phyloP scores from a whole-genome alignment of 2,113 vertebrate species.

The Propithecus coquereli region DNA sequence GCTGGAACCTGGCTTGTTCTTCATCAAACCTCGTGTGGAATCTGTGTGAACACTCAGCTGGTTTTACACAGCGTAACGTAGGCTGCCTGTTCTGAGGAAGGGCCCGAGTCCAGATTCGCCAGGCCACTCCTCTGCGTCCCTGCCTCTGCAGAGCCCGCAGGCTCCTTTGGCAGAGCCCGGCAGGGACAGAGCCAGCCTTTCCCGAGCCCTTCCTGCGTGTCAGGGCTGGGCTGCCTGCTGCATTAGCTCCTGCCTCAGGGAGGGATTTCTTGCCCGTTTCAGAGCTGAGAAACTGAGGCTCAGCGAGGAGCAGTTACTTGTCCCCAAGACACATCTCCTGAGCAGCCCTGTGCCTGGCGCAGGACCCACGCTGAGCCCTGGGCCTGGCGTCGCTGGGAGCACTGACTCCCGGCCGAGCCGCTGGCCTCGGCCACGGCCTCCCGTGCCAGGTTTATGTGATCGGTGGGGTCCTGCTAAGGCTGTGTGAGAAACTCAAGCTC shows the following conservation, averaged over 20 bases:
- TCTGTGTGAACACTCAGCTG: background rate
- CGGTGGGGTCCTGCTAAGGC: background rate
- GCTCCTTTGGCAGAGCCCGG: background rate
- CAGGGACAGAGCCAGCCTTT: background rate
- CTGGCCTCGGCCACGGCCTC: background rate
- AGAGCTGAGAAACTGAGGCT: background rate
- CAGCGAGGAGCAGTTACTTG: background rate
- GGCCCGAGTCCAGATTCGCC: background rate
- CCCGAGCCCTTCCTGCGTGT: background rate
- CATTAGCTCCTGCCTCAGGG: background rate
- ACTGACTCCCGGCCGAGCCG: background rate
- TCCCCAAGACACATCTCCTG: background rate
- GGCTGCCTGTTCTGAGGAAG: background rate
- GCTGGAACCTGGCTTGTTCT: background rate
- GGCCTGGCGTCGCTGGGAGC: background rate
- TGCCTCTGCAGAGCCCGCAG: background rate
- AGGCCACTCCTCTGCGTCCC: background rate
- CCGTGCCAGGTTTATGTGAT: background rate
- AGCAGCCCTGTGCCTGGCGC: background rate
- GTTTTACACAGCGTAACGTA: background rate
- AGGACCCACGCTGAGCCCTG: background rate
- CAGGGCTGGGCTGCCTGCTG: background rate
- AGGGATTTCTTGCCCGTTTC: background rate
- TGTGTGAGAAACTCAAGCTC: background rate
- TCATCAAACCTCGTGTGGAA: background rate